Percentiles rank a stretch among this genome's conserved stretches.
Conservation (phyloP, 2,797 vertebrate genomes). For the Premnoplex brunnescens region DNA sequence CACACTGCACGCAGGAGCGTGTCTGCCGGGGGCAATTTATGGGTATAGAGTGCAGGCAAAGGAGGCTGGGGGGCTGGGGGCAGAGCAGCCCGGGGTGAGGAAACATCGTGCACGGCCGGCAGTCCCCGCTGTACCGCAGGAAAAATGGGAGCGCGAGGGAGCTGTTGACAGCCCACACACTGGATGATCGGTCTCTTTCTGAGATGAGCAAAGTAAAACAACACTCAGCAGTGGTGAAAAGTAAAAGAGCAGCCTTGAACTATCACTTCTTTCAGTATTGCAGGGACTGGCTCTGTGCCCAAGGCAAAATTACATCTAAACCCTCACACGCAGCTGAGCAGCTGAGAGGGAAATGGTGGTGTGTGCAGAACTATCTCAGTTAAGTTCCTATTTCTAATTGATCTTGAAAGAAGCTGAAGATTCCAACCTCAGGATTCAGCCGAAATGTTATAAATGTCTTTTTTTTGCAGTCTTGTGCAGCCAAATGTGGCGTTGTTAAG, state of each 20-base stretch:
- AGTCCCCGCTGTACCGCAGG: not conserved
- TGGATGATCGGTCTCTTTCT: slow-evolving; percentile 22
- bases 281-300: slow-evolving; percentile 55
- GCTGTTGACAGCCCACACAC: not conserved
- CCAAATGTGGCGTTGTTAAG: not conserved
- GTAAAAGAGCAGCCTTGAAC: slow-evolving; percentile 65
- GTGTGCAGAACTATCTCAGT: slow-evolving; percentile 4
- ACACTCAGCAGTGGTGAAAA: slow-evolving; percentile 34
- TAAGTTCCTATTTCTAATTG: not conserved
- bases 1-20: not conserved
- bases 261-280: slow-evolving; percentile 29
- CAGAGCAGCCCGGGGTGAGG: not conserved
- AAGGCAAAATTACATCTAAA: slow-evolving; percentile 63
- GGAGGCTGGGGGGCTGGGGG: not conserved
- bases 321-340: not conserved
- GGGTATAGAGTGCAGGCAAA: not conserved
- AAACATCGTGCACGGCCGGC: not conserved
- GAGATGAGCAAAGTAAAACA: slow-evolving; percentile 38
- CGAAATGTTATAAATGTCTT: not conserved
- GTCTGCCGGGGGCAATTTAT: not conserved
- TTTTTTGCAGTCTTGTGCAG: not conserved
- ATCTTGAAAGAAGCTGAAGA: slow-evolving; percentile 10
- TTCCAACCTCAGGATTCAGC: not conserved
- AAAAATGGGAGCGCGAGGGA: not conserved
- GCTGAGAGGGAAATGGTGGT: not conserved